Evolutionary conservation across 2,797 vertebrate species (phyloP), one percentile per base, ranked within the genome.

Genomic region (Kryptolebias ocellatus): DNA sequence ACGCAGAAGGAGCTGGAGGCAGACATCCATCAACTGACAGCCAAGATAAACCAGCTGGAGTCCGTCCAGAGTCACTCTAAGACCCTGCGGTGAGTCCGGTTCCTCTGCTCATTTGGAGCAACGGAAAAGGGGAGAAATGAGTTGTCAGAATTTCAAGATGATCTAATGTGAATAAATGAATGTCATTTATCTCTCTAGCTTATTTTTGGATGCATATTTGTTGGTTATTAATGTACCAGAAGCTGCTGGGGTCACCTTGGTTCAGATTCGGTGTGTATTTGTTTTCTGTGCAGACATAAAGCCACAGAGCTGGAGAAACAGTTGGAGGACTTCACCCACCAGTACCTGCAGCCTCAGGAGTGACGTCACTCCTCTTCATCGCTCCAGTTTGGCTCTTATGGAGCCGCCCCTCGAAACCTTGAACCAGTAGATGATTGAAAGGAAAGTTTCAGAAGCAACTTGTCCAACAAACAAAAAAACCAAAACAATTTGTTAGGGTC

Each of bases 1-100:
- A 99, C 96, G 1, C 91, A 99, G 89, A 94, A 84, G 67, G 95
- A 97, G 64, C 92, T 99, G 72, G 95, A 98, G 85, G 90, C 90
- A 47, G 95, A 96, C 83, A 96, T 99, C 74, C 74, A 84, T 63
- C 93, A 87, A 72, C 94, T 98, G 80, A 96, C 95, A 60, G 92
- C 90, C 80, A 96, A 94, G 85, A 96, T 98, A 83, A 90, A 95
- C 69, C 94, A 96, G 77, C 80, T 99, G 87, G 96, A 98, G 87
- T 93, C 66, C 2, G 94, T 98, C 67, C 96, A 98, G 85, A 93
- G 83, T 55, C 93, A 37, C 81, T 96, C 97, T 67, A 99, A 96
- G 90, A 92, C 83, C 29, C 92, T 99, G 56, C 91, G 97, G 98
- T 98, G 71, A 88, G 89, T 84, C 17, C 45, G 1, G 31, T 24